A percentile compares a stretch with the other conserved stretches of the same genome.
These are phyloP conservation scores for Campylorhamphus procurvoides DNA, from an alignment of 2,113 vertebrate species.

Conservation along the genomic window DNA sequence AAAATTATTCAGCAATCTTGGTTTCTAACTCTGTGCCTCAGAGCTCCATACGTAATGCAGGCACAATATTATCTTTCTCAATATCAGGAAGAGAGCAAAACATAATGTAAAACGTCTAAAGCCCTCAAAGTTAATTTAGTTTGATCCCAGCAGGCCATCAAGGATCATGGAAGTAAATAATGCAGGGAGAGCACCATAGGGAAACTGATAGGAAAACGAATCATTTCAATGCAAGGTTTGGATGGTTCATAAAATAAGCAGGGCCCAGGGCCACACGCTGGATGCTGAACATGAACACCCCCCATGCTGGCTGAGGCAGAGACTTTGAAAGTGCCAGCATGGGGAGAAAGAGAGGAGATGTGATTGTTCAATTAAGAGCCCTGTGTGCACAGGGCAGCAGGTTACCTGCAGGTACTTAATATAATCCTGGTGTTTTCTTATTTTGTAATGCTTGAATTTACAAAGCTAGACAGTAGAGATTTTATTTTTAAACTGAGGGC, in stretches of 20 bases:
- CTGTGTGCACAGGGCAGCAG: neutral
- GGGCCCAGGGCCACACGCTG: neutral
- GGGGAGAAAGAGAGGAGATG: neutral
- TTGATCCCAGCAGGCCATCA: neutral
- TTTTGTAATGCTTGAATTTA: neutral
- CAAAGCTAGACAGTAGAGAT: neutral
- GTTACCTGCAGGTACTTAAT: accelerated
- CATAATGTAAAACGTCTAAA: neutral
- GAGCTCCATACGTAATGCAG: neutral
- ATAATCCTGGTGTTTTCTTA: too few species aligned
- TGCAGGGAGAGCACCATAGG: neutral
- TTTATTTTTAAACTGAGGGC: neutral
- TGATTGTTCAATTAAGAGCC: neutral
- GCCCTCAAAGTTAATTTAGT: neutral
- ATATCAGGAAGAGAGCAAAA: neutral
- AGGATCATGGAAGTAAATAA: neutral
- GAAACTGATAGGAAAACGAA: neutral
- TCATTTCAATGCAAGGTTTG: neutral
- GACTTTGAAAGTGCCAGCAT: neutral
- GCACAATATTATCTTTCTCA: neutral
- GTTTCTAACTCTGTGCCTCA: neutral
- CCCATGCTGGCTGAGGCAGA: accelerated
- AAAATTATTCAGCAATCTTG: neutral
- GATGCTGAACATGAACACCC: neutral
- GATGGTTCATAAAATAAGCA: neutral